Evolutionary conservation across 2,888 invertebrate species (phyloP), one percentile per base, ranked within the genome.

Genomic region (Pyrrhia umbra): DNA sequence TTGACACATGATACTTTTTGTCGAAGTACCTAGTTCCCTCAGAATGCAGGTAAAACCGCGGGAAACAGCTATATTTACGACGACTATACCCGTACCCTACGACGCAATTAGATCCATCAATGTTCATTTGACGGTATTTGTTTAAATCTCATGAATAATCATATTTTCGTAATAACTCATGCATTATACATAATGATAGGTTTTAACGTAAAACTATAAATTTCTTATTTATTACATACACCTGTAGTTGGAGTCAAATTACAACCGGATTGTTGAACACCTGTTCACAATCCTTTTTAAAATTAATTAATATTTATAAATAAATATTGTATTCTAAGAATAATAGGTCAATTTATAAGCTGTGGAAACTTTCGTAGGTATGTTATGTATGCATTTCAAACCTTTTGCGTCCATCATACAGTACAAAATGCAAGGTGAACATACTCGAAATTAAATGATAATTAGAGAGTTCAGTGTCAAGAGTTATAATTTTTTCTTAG

Each of bases 181-280:
- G 61, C 52, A 68, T 67, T 60, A 71, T 52, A 56, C 57, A 70
- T 69, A 60, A 21, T 45, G 37, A 10, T 34, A 34, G 60, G 58
- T 13, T 39, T 57, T 47, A 62, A 62, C 51, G 47, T 62, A 34
- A 58, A 72, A 62, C 37, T 50, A 51, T 54, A 70, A 75, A 71
- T 61, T 63, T 62, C 40, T 59, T 75, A 65, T 79, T 76, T 69
- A 75, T 79, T 70, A 70, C 42, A 60, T 61, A 85, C 91, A 93
- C 92, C 90, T 92, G 91, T 79, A 84, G 37, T 67, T 61, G 77
- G 88, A 80, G 70, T 92, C 84, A 81, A 72, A 85, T 92, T 90
- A 88, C 90, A 85, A 80, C 80, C 79, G 62, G 82, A 82, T 79
- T 59, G 82, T 76, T 76, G 77, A 69, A 84, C 91, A 92, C 90